These are phyloP conservation scores for Tetrax tetrax DNA, from an alignment of 2,113 vertebrate genomes.

Conservation along the genomic window DNA sequence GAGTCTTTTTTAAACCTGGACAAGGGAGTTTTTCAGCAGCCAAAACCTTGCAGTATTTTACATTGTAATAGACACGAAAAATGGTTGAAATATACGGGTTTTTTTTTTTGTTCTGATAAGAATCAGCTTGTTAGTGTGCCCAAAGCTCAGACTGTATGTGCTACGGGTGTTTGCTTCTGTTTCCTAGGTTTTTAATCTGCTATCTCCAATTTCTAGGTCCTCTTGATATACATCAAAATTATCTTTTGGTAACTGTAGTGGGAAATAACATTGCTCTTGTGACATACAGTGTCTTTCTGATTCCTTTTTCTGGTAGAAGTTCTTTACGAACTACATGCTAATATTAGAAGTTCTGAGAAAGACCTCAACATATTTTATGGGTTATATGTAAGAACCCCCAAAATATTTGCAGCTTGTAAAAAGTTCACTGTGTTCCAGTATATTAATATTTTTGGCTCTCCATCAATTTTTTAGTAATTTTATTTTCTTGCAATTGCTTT, in stretches of 20 bases:
- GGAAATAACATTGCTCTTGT: background rate
- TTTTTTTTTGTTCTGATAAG: background rate
- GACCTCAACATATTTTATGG: background rate
- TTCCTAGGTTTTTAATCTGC: background rate
- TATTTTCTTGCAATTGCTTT: conserved; percentile 50
- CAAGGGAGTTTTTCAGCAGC: too few species aligned
- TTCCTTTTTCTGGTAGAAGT: background rate
- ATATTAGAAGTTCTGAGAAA: background rate
- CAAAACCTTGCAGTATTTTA: background rate
- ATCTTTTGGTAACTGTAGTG: background rate
- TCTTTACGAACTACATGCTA: background rate
- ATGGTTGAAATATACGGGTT: background rate
- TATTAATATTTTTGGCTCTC: conserved; percentile 58
- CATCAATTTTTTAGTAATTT: conserved; percentile 25
- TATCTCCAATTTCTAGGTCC: background rate
- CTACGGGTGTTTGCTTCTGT: background rate
- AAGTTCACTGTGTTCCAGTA: conserved; percentile 3
- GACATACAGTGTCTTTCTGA: background rate
- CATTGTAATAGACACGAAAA: background rate
- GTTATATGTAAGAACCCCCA: background rate
- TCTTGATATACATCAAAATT: background rate
- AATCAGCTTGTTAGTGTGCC: background rate
- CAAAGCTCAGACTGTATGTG: fast-evolving
- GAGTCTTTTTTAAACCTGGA: background rate
- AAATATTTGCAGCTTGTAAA: conserved; percentile 41